Percentiles rank a stretch among this genome's conserved stretches.
Evolutionary conservation across 2,888 invertebrate genomes (phyloP).

Genomic region (Lepetodrilus schrolli): DNA sequence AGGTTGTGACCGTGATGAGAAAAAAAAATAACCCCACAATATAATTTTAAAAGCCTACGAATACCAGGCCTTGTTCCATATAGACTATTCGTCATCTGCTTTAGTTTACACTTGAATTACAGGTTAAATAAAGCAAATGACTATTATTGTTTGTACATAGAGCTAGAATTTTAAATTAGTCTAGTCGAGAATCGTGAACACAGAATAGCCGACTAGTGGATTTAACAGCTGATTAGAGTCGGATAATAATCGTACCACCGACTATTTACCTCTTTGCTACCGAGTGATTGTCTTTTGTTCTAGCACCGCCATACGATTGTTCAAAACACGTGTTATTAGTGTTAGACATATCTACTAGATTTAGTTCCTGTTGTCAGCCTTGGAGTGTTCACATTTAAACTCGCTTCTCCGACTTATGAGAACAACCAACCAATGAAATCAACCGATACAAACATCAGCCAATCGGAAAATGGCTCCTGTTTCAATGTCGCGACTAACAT

Average conservation of each 20-base stretch:
- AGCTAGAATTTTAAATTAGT: neutral
- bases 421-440: constrained; percentile 4
- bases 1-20: no score
- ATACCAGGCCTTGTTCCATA: no score
- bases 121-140: neutral
- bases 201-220: no score
- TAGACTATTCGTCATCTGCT: no score
- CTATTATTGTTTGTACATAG: neutral
- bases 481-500: no score
- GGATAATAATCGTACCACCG: neutral
- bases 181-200: no score
- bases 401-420: neutral
- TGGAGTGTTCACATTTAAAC: neutral
- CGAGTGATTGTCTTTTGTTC: constrained; percentile 56
- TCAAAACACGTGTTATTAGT: constrained; percentile 1
- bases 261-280: constrained; percentile 58
- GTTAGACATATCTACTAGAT: neutral
- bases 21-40: no score
- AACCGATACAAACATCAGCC: neutral
- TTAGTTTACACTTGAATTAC: no score
- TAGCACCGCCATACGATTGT: constrained; percentile 20
- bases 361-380: neutral
- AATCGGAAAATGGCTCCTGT: no score
- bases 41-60: no score
- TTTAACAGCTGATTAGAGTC: no score